Percentiles rank a stretch among this genome's conserved stretches.
phyloP scores from a whole-genome alignment of 1,140 invertebrate genomes.

The Drosophila sulfurigaster region DNA sequence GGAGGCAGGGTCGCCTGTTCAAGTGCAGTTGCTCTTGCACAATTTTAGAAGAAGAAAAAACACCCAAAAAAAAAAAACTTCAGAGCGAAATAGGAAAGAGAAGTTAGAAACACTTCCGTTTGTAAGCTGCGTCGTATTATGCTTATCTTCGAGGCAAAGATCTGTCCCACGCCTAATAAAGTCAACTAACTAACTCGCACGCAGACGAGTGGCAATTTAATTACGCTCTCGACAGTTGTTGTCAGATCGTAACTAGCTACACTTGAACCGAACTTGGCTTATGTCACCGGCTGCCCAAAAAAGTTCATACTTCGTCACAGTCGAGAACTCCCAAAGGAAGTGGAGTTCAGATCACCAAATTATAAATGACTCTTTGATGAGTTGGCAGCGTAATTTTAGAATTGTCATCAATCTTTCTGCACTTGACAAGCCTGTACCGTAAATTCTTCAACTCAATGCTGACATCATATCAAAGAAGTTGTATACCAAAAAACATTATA shows the following conservation, averaged over 20 bases:
- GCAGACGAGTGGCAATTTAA: constrained; percentile 61
- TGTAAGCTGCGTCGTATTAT: constrained; percentile 27
- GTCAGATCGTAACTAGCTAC: constrained; percentile 42
- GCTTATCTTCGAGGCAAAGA: constrained; percentile 56
- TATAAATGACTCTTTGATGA: constrained; percentile 75
- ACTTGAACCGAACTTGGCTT: constrained; percentile 69
- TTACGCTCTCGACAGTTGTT: constrained; percentile 40
- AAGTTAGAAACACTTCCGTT: constrained; percentile 59
- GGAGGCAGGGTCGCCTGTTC: constrained; percentile 31
- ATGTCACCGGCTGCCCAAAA: constrained; percentile 41
- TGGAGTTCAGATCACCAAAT: constrained; percentile 51
- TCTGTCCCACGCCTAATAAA: constrained; percentile 78
- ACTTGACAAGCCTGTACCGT: constrained; percentile 58
- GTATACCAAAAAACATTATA: not conserved
- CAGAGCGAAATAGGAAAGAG: constrained; percentile 5
- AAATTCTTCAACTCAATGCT: constrained; percentile 38
- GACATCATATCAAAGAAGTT: constrained; percentile 58
- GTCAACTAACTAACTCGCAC: constrained; percentile 58
- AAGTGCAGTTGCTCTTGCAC: constrained; percentile 74
- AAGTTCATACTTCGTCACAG: constrained; percentile 74
- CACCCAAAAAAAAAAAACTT: constrained; percentile 2
- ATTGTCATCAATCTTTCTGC: constrained; percentile 67
- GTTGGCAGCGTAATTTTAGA: constrained; percentile 57
- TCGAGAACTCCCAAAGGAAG: constrained; percentile 70
- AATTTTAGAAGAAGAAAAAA: constrained; percentile 48